Conservation (phyloP, 2,797 vertebrate species). For the Chelon auratus region DNA sequence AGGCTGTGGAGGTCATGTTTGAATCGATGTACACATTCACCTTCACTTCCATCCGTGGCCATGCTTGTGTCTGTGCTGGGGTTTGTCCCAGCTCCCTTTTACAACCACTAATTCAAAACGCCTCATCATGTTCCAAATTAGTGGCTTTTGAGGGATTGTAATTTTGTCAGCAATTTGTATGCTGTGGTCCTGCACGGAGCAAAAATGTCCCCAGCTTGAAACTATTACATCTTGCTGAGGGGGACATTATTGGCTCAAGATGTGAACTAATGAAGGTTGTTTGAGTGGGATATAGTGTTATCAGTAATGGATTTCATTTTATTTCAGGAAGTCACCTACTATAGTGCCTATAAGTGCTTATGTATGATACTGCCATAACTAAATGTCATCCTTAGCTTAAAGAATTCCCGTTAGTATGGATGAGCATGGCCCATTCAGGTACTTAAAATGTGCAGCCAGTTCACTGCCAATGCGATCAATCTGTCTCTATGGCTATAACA, state of each 20-base stretch:
- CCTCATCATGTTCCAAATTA: slow-evolving; percentile 51
- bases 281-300: slow-evolving; percentile 52
- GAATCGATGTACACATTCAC: not conserved
- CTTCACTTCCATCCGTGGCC: not conserved
- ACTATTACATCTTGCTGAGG: slow-evolving; percentile 57
- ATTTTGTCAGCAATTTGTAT: slow-evolving; percentile 66
- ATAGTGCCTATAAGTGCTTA: slow-evolving; percentile 31
- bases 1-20: not conserved
- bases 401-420: slow-evolving; percentile 3
- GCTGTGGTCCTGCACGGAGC: slow-evolving; percentile 41
- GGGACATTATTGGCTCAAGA: slow-evolving; percentile 69
- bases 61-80: not conserved
- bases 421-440: slow-evolving; percentile 10
- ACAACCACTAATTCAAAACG: slow-evolving; percentile 32
- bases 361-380: slow-evolving; percentile 36
- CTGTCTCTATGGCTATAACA: slow-evolving; percentile 25
- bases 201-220: slow-evolving; percentile 68
- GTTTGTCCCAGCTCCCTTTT: slow-evolving; percentile 23
- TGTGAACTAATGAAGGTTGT: slow-evolving; percentile 63
- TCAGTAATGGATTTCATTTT: slow-evolving; percentile 60
- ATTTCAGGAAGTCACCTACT: slow-evolving; percentile 53
- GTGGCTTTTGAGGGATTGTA: slow-evolving; percentile 39
- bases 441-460: slow-evolving; percentile 16
- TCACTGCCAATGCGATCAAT: slow-evolving; percentile 12
- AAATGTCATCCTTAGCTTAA: slow-evolving; percentile 45